These are phyloP conservation scores for Sinotaia quadrata DNA, from an alignment of 2,888 invertebrate species.

Conservation along the genomic window DNA sequence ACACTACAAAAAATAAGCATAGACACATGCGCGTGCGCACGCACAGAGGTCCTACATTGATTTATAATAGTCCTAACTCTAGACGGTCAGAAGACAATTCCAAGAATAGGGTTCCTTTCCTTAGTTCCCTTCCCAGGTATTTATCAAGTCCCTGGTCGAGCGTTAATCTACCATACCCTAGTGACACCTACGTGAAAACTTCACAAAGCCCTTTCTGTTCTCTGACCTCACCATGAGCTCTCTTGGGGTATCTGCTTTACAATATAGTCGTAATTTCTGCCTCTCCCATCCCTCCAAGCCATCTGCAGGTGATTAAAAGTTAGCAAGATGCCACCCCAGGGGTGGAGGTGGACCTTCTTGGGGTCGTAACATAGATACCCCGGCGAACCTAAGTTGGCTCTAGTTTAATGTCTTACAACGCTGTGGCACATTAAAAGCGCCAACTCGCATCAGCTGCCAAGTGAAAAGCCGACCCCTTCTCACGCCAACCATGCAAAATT, in stretches of 20 bases:
- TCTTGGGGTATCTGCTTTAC: slow-evolving; percentile 15
- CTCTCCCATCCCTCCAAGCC: slow-evolving; percentile 11
- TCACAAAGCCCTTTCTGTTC: slow-evolving; percentile 6
- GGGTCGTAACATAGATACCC: slow-evolving; percentile 7
- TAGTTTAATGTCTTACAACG: slow-evolving; percentile 12
- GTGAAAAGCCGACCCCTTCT: no score
- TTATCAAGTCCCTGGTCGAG: neutral
- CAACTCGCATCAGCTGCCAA: no score
- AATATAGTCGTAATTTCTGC: slow-evolving; percentile 24
- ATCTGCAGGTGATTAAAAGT: slow-evolving; percentile 24
- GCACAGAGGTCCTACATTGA: neutral
- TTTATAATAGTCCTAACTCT: neutral
- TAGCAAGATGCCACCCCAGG: neutral
- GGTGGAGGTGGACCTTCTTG: slow-evolving; percentile 10
- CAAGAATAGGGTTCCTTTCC: slow-evolving; percentile 12
- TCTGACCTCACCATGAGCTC: neutral
- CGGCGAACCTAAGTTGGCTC: slow-evolving; percentile 11
- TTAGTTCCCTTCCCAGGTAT: neutral
- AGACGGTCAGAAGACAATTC: slow-evolving; percentile 17
- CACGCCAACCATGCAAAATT: no score
- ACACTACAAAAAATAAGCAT: no score
- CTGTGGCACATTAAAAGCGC: slow-evolving; percentile 16
- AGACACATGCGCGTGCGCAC: neutral
- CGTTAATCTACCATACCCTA: slow-evolving; percentile 7
- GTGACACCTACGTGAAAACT: slow-evolving; percentile 14